phyloP scores from a whole-genome alignment of 2,113 vertebrate genomes.

The Hippocampus abdominalis region DNA sequence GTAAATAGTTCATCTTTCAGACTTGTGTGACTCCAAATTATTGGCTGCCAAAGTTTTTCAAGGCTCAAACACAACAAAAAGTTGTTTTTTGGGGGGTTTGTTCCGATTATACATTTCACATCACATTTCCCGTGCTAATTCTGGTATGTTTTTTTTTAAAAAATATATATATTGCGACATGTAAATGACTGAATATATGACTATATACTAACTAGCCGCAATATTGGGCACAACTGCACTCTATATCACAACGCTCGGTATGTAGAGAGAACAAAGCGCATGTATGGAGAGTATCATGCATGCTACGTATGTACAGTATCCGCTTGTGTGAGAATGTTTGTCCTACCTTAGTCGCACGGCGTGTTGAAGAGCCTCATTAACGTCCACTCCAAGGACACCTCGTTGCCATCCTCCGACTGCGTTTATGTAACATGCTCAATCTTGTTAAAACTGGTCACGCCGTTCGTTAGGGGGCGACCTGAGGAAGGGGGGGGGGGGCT shows the following conservation, averaged over 20 bases:
- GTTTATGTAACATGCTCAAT: constrained; percentile 66
- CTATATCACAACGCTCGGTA: neutral
- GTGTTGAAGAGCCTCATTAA: constrained; percentile 56
- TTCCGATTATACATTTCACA: too few species aligned
- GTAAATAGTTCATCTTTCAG: neutral
- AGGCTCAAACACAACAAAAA: neutral
- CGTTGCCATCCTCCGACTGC: constrained; percentile 42
- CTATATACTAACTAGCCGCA: neutral
- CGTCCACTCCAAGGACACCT: constrained; percentile 56
- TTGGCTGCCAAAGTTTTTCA: neutral
- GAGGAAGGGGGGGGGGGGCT: constrained; percentile 11
- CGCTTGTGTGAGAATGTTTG: neutral
- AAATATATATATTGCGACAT: neutral
- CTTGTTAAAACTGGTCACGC: constrained; percentile 66
- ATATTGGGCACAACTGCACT: neutral
- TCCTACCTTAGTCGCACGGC: neutral
- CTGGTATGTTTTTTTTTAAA: neutral
- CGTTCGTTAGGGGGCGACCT: constrained; percentile 34
- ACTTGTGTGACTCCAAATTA: neutral
- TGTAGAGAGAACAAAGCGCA: neutral
- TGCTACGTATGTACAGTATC: neutral
- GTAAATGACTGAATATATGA: neutral
- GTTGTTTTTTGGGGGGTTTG: too few species aligned
- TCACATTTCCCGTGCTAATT: too few species aligned
- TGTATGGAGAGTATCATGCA: neutral